Evolutionary conservation across 2,797 vertebrate genomes (phyloP), one percentile per base, ranked within the genome.

Genomic region (Yasuhikotakia modesta): DNA sequence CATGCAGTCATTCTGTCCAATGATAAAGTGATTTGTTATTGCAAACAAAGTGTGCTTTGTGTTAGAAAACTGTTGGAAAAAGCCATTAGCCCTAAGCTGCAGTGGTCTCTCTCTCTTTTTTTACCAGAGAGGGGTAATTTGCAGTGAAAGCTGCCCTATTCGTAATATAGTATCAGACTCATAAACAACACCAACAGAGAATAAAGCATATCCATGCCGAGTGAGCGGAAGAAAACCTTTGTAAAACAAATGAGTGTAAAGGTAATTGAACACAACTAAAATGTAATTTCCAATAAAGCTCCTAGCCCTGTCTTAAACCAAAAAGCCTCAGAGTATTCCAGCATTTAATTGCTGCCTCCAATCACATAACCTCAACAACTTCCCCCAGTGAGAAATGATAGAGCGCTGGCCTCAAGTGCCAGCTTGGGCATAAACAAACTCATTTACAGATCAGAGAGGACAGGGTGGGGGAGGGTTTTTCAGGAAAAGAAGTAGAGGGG

Each of bases 21-120:
- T 94, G 93, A 96, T 94, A 94, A 95, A 93, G 94, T 92, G 93
- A 96, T 97, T 95, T 96, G 94, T 94, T 92, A 93, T 94, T 93
- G 70, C 57, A 83, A 78, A 79, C 70, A 93, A 89, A 76, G 60
- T 77, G 64, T 71, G 50, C 55, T 81, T 50, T 86, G 83, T 77
- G 78, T 86, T 80, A 32, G 65, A n/a, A 61, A 79, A 74, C 53
- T 67, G 73, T 67, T 73, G 69, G 61, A 72, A 69, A 73, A 68
- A 72, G 32, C 82, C 72, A 79, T 82, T 81, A 85, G 69, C 24
- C 17, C 46, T 21, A 24, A 83, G 84, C 83, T 84, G 79, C 82
- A 85, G 79, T 80, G 79, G 64, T 43, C 52, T 27, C 4, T 22
- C 22, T 57, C 7, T 13, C 5, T 60, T 30, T 60, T 27, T 82